Evolutionary conservation across 2,113 vertebrate species (phyloP), one percentile per base, ranked within the genome.

Genomic region (Odobenus rosmarus): DNA sequence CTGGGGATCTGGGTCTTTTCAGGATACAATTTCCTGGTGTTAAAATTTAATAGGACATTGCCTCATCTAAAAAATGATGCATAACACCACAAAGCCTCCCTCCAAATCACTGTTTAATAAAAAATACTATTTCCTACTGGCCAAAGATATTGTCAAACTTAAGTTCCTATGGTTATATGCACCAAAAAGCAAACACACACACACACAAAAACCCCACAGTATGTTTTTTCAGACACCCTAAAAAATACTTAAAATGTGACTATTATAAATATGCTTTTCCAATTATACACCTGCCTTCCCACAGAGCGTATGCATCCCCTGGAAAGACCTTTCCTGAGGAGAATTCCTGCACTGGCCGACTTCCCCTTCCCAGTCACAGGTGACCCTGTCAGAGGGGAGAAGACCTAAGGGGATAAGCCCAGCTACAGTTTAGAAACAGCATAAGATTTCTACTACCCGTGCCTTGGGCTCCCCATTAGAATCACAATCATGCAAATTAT

Each of bases 351-450:
- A 28, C 24, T 9, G 14, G 49, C 55, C 1, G 0, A 3, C 85
- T 51, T 9, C 7, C 18, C 31, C 28, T 23, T 16, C n/a, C 87
- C 82, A 28, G 36, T 21, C 11, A 72, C 0, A 33, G 76, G 24
- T 3, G 31, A 49, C 11, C 46, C 31, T 24, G 55, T 28, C 7
- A 4, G 26, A 53, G 24, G 4, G 62, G 23, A 64, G 53, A 46
- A 0, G 19, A 13, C 7, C 4, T 24, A 4, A n/a, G 10, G 31
- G 57, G 3, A 5, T 1, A 15, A 55, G 36, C 5, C 62, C 67
- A 76, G 15, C 28, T 5, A 8, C 15, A 26, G 31, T 19, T 51
- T 49, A 42, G 31, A 61, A 46, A 24, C 19, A 15, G 23, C 0
- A 9, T 26, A 49, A 13, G 67, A 31, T 14, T 62, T 86, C 76